Evolutionary conservation across 2,797 vertebrate genomes (phyloP).

Genomic region (Otolemur crassicaudatus): DNA sequence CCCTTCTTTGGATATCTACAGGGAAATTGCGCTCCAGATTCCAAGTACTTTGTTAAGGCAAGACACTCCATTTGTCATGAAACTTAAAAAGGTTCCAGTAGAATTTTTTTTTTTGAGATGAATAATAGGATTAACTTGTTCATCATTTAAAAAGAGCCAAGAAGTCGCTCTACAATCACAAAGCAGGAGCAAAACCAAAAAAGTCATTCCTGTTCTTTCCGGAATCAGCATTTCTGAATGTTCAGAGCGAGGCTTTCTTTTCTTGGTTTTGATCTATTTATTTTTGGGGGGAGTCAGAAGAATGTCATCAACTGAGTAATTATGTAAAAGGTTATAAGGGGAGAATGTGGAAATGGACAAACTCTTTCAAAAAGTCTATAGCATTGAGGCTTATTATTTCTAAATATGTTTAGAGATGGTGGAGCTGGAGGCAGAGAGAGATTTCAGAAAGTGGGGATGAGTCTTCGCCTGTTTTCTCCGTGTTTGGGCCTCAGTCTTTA

Average conservation of each 20-base stretch:
- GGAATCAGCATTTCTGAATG: conserved; percentile 61
- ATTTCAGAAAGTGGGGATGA: neutral
- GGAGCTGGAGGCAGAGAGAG: neutral
- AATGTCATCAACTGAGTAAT: conserved; percentile 61
- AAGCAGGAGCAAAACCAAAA: conserved; percentile 37
- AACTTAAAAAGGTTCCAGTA: conserved; percentile 27
- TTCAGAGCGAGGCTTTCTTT: conserved; percentile 42
- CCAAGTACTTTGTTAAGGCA: conserved; percentile 57
- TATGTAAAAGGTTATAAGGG: conserved; percentile 13
- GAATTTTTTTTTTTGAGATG: conserved; percentile 29
- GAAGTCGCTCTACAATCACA: neutral
- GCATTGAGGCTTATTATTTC: conserved; percentile 5
- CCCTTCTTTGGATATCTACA: neutral
- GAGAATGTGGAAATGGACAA: conserved; percentile 39
- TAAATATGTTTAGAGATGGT: neutral
- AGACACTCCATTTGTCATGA: conserved; percentile 40
- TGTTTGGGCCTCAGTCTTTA: neutral
- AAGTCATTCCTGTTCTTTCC: conserved; percentile 45
- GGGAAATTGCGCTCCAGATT: neutral
- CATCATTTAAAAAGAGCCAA: conserved; percentile 52
- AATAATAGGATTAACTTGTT: conserved; percentile 61
- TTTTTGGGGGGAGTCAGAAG: neutral
- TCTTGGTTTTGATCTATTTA: neutral
- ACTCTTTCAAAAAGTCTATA: conserved; percentile 51
- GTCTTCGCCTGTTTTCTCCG: neutral